Evolutionary conservation across 2,888 invertebrate species (phyloP), one percentile per base, ranked within the genome.

Genomic region (Brachyptera risi): DNA sequence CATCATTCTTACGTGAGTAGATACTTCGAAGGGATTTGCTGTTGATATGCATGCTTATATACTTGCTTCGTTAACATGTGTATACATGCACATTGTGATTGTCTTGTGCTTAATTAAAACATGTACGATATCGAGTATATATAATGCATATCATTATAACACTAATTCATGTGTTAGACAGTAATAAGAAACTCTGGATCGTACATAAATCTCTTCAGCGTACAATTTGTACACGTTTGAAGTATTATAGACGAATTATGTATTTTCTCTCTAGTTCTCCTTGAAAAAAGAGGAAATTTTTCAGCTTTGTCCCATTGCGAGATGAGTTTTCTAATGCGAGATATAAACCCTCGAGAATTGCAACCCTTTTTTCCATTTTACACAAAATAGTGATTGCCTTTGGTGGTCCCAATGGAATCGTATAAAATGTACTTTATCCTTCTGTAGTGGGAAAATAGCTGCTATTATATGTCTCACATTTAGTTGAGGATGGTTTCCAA

Each of bases 361-460:
- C 44, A 44, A 44, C 44, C 44, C 44, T 44, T 44, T 44, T 44
- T 44, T 11, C 31, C 31, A n/a, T 31, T 31, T n/a, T 35, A 54
- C 35, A 35, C 35, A 24, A 54, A 54, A 54, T 54, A 54, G 54
- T 37, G 54, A 54, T 54, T 54, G 54, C 54, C 35, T 11, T 13
- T 17, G 54, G 31, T 54, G 37, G 19, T 47, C 54, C 54, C 54
- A n/a, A 24, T 11, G 54, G 37, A 37, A 17, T 37, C 37, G 37
- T 54, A 54, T 37, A 47, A n/a, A n/a, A n/a, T n/a, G n/a, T 19
- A 47, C 47, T 54, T 31, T 54, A 54, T 37, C 21, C 54, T 37
- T 37, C 19, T 54, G 19, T 19, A 31, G 31, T 44, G 44, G 44
- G 44, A 5, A 11, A 44, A 11, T 19, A 44, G 44, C 19, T 15